These are phyloP conservation scores for Stichopus horrens DNA, from an alignment of 53 echinoderm and acorn worm genomes.

Conservation along the genomic window DNA sequence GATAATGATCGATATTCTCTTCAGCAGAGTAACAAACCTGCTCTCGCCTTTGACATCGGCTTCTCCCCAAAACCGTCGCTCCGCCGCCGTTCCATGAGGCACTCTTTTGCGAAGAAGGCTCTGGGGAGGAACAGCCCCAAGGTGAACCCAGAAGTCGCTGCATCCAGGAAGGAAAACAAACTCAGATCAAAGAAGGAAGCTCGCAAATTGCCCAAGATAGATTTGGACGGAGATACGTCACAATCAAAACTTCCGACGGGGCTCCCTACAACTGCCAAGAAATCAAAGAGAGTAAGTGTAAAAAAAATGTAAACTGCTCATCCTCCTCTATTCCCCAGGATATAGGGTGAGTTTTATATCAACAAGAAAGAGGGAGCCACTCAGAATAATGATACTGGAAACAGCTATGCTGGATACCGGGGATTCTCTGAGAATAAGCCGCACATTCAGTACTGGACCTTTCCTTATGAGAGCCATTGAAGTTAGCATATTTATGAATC, in stretches of 20 bases:
- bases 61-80: conserved; percentile 75
- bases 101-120: conserved; percentile 58
- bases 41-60: conserved; percentile 71
- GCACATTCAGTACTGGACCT: no score
- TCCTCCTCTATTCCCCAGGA: no score
- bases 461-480: no score
- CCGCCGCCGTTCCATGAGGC: conserved; percentile 60
- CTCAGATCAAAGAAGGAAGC: conserved; percentile 47
- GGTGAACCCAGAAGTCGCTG: conserved; percentile 28
- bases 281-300: conserved; percentile 57
- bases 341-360: no score
- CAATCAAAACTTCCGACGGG: conserved; percentile 5
- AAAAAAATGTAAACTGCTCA: no score
- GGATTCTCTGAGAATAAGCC: no score
- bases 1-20: conserved; percentile 12
- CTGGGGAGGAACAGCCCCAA: conserved; percentile 47
- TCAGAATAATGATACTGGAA: no score
- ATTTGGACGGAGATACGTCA: conserved; percentile 1
- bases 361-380: no score
- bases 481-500: no score
- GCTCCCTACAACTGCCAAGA: conserved; percentile 43
- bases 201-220: conserved; percentile 30
- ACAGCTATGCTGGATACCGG: no score
- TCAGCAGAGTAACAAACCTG: conserved; percentile 50
- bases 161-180: conserved; percentile 41